Evolutionary conservation across 2,888 invertebrate species (phyloP), one percentile per base, ranked within the genome.

Genomic region (Tryphoninae sp.): DNA sequence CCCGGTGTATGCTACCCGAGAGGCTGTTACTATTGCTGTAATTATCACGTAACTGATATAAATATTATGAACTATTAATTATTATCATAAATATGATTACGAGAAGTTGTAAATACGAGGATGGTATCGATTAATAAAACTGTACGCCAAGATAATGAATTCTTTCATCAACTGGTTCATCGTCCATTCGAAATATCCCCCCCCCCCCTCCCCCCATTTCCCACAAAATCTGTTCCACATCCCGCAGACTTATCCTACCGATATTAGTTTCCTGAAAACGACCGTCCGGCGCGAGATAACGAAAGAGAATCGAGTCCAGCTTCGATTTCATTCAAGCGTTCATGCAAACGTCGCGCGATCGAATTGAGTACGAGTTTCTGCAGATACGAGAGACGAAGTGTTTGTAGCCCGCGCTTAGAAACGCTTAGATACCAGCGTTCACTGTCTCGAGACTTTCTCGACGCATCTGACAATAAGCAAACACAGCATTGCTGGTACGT

Each of bases 41-140:
- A 91, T 90, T 91, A 89, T 87, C 86, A 87, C 87, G 84, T 90
- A 90, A 55, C 55, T 19, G 22, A 55, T 55, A 55, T 55, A 90
- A 88, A 90, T 90, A 90, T 85, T 87, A 87, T 86, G 9, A 55
- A 55, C 19, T 55, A 82, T 16, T 82, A 64, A 82, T 72, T 76
- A 78, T 73, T 42, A 82, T 83, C 67, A 81, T 80, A 61, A 81
- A 69, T 79, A 83, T 80, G 77, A 71, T 81, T 74, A 71, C 71
- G 74, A 69, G 40, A 55, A 62, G 55, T 77, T 82, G 82, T 82
- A 82, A 82, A 82, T 83, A 85, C 78, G 82, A 85, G 81, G 87
- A 90, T 89, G 87, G 88, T 90, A 88, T 88, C 88, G 87, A 91
- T 72, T 82, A 82, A 91, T 90, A 91, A 91, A 88, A 87, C 85